These are phyloP conservation scores for Diaperis boleti DNA, from an alignment of 2,888 invertebrate genomes.

Conservation along the genomic window DNA sequence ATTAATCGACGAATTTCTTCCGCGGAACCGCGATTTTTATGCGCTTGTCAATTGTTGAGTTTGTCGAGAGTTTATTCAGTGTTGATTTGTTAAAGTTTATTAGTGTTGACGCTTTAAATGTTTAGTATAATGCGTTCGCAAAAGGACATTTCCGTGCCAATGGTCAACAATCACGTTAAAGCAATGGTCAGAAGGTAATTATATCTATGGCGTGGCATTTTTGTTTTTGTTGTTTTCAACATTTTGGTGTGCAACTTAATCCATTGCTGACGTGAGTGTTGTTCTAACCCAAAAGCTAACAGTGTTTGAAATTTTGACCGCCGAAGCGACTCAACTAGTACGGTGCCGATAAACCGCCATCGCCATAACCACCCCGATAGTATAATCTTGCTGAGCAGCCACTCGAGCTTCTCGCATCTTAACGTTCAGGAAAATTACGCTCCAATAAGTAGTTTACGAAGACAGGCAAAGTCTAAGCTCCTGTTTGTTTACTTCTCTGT, in stretches of 20 bases:
- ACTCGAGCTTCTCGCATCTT: not conserved
- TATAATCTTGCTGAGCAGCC: conserved; percentile 9
- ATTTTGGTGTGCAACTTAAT: conserved; percentile 53
- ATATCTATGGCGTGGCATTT: conserved; percentile 56
- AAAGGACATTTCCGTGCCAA: conserved; percentile 45
- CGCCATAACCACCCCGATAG: conserved; percentile 7
- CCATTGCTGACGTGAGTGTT: conserved; percentile 68
- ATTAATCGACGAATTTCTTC: conserved; percentile 53
- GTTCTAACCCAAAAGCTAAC: conserved; percentile 49
- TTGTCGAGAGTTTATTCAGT: conserved; percentile 41
- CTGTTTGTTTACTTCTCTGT: too few species aligned
- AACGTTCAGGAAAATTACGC: conserved; percentile 1
- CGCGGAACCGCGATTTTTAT: conserved; percentile 42
- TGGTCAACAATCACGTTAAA: conserved; percentile 65
- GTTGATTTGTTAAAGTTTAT: conserved; percentile 51
- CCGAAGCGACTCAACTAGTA: conserved; percentile 11
- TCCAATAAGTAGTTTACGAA: not conserved
- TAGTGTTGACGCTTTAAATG: conserved; percentile 55
- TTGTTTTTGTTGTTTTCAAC: conserved; percentile 33
- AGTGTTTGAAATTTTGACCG: conserved; percentile 10
- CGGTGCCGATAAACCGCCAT: conserved; percentile 1
- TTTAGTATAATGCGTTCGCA: conserved; percentile 60
- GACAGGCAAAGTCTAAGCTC: conserved; percentile 1
- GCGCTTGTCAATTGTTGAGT: conserved; percentile 33
- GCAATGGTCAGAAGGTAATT: conserved; percentile 66